Base-by-base conservation (phyloP, 2,888 invertebrate species). In the Antheraea assamensis region DNA sequence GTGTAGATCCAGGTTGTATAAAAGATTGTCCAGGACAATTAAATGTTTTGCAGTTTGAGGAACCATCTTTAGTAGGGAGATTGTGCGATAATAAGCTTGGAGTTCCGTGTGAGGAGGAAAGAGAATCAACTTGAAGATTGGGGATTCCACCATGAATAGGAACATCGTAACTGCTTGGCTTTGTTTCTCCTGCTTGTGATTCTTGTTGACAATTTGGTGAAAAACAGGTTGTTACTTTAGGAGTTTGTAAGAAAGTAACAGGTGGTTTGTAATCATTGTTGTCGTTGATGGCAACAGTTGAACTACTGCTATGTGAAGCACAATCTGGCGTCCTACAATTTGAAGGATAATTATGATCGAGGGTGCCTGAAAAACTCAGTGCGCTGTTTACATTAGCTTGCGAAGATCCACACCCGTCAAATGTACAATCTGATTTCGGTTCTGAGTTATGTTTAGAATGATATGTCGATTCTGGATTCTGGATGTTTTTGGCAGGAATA, bases 241-340 rank as follows among this genome's bases (percentile, higher is more conserved):
- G 92, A 30, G 88, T 80, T 75, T 87, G 87, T 74, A 92, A 85
- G 77, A 85, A 78, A 74, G 76, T 79, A 42, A 86, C 78, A n/a
- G 92, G 91, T 79, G 83, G 82, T 74, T 80, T 82, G 58, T 80
- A 76, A 55, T 75, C 77, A 55, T 78, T 72, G 35, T 74, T 76
- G 64, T 75, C 77, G 55, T 78, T 72, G 35, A 74, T 75, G 66
- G 80, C 47, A 66, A 76, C 82, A 27, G 30, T 27, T 64, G 61
- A 27, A 64, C 61, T 64, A 64, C 3, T 64, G 3, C 27, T 17
- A 64, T 64, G 61, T 64, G 30, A 27, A 58, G 24, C 13, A 24
- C 58, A 58, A 24, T n/a, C 24, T 7, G 24, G 24, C 13, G n/a
- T 58, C 24, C 24, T 58, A 15, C 58, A 58, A 58, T 58, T 58